phyloP scores from a whole-genome alignment of 2,797 vertebrate genomes.

The Paramormyrops hopkinsi region DNA sequence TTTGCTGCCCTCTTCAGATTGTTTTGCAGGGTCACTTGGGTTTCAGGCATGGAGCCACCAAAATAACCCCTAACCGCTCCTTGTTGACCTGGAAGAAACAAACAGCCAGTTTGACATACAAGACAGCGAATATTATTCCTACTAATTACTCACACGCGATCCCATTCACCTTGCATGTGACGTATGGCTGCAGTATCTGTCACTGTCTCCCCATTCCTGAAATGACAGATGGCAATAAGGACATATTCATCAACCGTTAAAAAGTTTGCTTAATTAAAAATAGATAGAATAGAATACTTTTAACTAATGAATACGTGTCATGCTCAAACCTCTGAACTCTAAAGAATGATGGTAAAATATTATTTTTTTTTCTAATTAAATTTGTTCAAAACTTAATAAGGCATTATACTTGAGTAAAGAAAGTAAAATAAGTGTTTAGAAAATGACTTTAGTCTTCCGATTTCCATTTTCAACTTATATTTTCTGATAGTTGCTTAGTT shows the following conservation, averaged over 20 bases:
- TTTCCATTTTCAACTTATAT: neutral
- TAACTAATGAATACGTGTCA: neutral
- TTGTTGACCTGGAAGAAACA: neutral
- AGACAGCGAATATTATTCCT: slow-evolving; percentile 50
- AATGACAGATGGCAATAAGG: slow-evolving; percentile 56
- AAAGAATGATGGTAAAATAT: neutral
- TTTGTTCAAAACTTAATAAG: neutral
- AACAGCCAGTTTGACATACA: slow-evolving; percentile 34
- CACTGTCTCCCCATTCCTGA: slow-evolving; percentile 55
- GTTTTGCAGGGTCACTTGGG: slow-evolving; percentile 55
- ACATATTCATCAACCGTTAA: slow-evolving; percentile 33
- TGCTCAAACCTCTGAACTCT: neutral
- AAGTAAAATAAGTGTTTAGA: neutral
- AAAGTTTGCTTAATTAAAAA: slow-evolving; percentile 1
- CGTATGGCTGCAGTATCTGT: slow-evolving; percentile 49
- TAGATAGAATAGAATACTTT: neutral
- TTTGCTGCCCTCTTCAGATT: slow-evolving; percentile 8
- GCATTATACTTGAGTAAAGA: neutral
- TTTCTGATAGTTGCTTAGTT: neutral
- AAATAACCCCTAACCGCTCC: slow-evolving; percentile 26
- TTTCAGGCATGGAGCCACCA: slow-evolving; percentile 30
- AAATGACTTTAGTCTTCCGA: neutral
- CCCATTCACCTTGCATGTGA: slow-evolving; percentile 47
- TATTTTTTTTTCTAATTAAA: neutral
- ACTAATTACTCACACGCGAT: slow-evolving; percentile 45